Percentiles rank a stretch among this genome's conserved stretches.
phyloP scores from a whole-genome alignment of 1,140 invertebrate species.

The Drosophila lowei region DNA sequence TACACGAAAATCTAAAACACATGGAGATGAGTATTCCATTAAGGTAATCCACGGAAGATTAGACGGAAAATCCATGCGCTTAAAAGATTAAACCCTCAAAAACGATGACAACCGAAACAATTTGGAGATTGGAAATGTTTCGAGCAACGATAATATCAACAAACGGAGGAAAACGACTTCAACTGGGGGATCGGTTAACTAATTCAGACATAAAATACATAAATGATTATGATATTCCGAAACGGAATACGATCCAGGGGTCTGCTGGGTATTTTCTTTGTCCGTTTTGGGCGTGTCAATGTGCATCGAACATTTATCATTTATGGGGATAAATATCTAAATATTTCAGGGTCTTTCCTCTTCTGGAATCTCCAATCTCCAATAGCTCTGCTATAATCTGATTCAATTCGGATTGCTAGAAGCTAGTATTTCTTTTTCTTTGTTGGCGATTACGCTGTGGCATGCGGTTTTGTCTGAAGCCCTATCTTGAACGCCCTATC shows the following conservation, averaged over 20 bases:
- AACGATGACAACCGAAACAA: constrained; percentile 22
- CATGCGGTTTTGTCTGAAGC: constrained; percentile 22
- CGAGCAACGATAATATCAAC: neutral
- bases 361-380: too few species aligned
- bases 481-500: constrained; percentile 26
- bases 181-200: constrained; percentile 50
- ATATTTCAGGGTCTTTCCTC: too few species aligned
- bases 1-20: neutral
- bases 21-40: constrained; percentile 2
- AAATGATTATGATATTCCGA: too few species aligned
- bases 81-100: constrained; percentile 42
- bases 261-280: neutral
- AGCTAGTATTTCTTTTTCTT: too few species aligned
- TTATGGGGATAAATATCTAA: too few species aligned
- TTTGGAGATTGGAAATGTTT: constrained; percentile 15
- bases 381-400: too few species aligned
- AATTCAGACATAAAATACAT: constrained; percentile 48
- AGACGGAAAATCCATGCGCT: constrained; percentile 16
- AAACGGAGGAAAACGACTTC: too few species aligned
- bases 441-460: too few species aligned
- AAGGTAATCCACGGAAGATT: constrained; percentile 14
- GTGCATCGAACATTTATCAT: too few species aligned
- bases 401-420: too few species aligned
- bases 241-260: constrained; percentile 1
- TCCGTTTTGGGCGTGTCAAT: neutral